Base-by-base conservation (phyloP, 1,140 invertebrate genomes). In the Colletes latitarsis region DNA sequence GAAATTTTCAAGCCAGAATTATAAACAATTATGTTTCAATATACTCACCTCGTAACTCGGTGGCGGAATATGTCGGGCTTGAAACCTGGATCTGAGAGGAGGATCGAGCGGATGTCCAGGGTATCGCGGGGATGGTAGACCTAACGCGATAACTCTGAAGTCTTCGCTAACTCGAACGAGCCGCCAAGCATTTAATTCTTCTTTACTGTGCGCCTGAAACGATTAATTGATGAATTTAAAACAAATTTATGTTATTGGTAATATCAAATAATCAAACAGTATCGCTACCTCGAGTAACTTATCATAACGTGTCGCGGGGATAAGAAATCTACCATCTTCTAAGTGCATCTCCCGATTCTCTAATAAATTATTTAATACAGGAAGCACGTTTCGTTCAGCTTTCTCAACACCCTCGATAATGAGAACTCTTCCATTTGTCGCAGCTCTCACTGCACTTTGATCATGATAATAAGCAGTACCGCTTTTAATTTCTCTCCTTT, bases 261-360 rank as follows among this genome's bases (percentile, higher is more conserved):
- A 53, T 71, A 60, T 19, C 4, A 79, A 72, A 69, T 5, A 58
- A 67, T 39, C 1, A 69, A 10, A n/a, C 14, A 58, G 71, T 21
- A 46, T 67, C 46, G 46, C 9, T 92, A 98, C 98, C 94, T 97
- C 90, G 8, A 98, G 92, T 12, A 99, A 94, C 93, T 98, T 97
- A 90, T 99, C 98, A 91, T 98, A 99, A 93, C 98, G 95, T 4
- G 95, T 92, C 41, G 98, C 96, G 3, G 97, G 95, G 89, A 99
- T 96, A 17, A 99, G 94, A 92, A 99, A 98, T 83, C 98, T 94
- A 1, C 99, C 99, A 95, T 99, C 98, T 94, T 99, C 99, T 62
- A 99, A 94, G 92, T 99, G 98, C 98, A 99, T 99, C 93, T 99
- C 98, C 69, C 98, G 94, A 93, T 99, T 99, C 94, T 99, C 99